Conservation (phyloP, 2,888 invertebrate genomes). For the Thymelicus acteon region DNA sequence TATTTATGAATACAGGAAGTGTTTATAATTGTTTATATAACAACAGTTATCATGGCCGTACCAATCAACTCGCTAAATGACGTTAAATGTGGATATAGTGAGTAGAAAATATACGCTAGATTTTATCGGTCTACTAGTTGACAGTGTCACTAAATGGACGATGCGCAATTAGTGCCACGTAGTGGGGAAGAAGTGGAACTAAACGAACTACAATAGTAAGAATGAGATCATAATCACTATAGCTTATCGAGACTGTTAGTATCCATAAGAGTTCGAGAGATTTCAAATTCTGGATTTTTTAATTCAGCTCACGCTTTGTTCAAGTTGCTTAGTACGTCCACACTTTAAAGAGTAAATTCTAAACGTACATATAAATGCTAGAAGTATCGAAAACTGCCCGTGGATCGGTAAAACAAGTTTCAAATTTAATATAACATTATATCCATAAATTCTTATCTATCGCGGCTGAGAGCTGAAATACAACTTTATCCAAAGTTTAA, state of each 20-base stretch:
- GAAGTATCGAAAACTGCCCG: slow-evolving; percentile 21
- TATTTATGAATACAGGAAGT: slow-evolving; percentile 35
- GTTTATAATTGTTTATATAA: slow-evolving; percentile 21
- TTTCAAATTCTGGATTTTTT: too few species aligned
- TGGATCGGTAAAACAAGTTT: background rate
- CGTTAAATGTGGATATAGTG: too few species aligned
- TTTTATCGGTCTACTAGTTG: too few species aligned
- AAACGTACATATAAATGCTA: slow-evolving; percentile 28
- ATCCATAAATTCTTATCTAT: slow-evolving; percentile 23
- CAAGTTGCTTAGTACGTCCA: slow-evolving; percentile 25
- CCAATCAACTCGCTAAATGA: background rate
- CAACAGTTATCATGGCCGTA: slow-evolving; percentile 14
- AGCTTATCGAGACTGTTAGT: too few species aligned
- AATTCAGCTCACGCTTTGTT: too few species aligned
- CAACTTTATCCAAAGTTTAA: background rate
- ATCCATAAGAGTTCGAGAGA: too few species aligned
- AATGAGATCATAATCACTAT: too few species aligned
- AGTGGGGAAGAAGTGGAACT: too few species aligned
- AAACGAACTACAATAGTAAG: too few species aligned
- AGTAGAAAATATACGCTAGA: too few species aligned
- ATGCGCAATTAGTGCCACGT: too few species aligned
- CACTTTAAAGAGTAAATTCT: slow-evolving; percentile 17
- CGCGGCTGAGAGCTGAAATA: slow-evolving; percentile 25
- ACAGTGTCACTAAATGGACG: too few species aligned
- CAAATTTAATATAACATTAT: slow-evolving; percentile 10